Percentiles rank a stretch among this genome's conserved stretches.
Conservation (phyloP, 2,113 vertebrate species). For the Australoheros scitulus region DNA sequence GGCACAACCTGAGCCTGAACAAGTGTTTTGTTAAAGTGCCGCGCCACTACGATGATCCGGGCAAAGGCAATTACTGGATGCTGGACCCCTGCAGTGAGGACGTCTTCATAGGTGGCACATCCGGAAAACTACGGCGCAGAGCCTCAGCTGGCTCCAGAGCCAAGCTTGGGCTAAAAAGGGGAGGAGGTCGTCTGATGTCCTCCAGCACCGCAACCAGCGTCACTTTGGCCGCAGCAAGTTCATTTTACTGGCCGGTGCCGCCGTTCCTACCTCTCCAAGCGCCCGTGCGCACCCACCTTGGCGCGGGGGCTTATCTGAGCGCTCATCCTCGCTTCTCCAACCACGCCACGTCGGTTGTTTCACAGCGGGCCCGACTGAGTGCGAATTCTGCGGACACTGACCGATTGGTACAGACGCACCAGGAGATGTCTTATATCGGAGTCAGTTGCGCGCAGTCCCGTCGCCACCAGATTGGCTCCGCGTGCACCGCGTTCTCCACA, state of each 20-base stretch:
- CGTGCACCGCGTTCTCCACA: slow-evolving; percentile 71
- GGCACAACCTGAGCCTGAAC: slow-evolving; percentile 84
- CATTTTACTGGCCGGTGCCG: slow-evolving; percentile 81
- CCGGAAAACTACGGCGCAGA: slow-evolving; percentile 80
- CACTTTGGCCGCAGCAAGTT: slow-evolving; percentile 69
- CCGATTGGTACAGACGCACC: slow-evolving; percentile 67
- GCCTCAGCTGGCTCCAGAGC: slow-evolving; percentile 55
- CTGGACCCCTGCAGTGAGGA: slow-evolving; percentile 84
- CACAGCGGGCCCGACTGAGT: slow-evolving; percentile 60
- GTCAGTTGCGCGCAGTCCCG: slow-evolving; percentile 65
- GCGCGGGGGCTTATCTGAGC: slow-evolving; percentile 55
- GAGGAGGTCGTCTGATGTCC: slow-evolving; percentile 60
- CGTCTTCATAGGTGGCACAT: slow-evolving; percentile 82
- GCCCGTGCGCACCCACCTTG: slow-evolving; percentile 56
- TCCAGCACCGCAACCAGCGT: slow-evolving; percentile 63
- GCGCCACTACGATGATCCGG: slow-evolving; percentile 83
- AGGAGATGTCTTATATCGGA: slow-evolving; percentile 72
- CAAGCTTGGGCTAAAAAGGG: slow-evolving; percentile 73
- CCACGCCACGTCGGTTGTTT: slow-evolving; percentile 63
- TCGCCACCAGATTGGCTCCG: slow-evolving; percentile 65
- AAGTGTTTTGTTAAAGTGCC: slow-evolving; percentile 86
- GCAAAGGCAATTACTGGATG: slow-evolving; percentile 86
- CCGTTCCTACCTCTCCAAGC: slow-evolving; percentile 74
- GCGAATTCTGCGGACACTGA: slow-evolving; percentile 37
- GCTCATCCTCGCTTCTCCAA: slow-evolving; percentile 57